Conservation (phyloP, 2,113 vertebrate genomes). For the Sitta europaea region DNA sequence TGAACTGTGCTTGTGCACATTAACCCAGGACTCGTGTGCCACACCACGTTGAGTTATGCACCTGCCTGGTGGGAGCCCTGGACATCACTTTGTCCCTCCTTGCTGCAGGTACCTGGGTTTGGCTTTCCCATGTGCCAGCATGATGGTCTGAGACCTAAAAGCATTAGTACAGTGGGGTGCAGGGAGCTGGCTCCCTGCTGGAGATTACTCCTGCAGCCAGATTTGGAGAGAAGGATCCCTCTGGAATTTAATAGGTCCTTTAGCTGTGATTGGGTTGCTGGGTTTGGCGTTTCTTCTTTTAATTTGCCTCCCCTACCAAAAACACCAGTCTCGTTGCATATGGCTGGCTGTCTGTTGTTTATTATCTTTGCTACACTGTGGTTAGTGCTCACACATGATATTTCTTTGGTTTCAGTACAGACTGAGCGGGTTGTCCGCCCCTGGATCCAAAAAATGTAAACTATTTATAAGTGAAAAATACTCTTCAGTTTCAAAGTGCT, state of each 20-base stretch:
- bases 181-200: neutral
- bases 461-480: conserved; percentile 79
- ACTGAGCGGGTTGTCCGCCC: conserved; percentile 66
- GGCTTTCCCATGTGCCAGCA: neutral
- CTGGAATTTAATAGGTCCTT: neutral
- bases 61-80: rapidly evolving
- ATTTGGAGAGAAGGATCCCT: neutral
- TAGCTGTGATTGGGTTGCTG: neutral
- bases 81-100: neutral
- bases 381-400: conserved; percentile 71
- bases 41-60: rapidly evolving
- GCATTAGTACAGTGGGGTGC: neutral
- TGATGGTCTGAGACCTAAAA: neutral
- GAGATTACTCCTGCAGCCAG: neutral
- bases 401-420: conserved; percentile 73
- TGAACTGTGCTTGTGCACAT: rapidly evolving
- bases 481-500: conserved; percentile 66
- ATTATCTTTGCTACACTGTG: conserved; percentile 74
- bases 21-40: rapidly evolving
- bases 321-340: neutral
- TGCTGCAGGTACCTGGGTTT: neutral
- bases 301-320: neutral
- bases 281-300: neutral
- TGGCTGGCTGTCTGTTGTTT: conserved; percentile 73
- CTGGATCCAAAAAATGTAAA: conserved; percentile 75